Evolutionary conservation across 2,888 invertebrate genomes (phyloP).

Genomic region (Andrena flavipes): DNA sequence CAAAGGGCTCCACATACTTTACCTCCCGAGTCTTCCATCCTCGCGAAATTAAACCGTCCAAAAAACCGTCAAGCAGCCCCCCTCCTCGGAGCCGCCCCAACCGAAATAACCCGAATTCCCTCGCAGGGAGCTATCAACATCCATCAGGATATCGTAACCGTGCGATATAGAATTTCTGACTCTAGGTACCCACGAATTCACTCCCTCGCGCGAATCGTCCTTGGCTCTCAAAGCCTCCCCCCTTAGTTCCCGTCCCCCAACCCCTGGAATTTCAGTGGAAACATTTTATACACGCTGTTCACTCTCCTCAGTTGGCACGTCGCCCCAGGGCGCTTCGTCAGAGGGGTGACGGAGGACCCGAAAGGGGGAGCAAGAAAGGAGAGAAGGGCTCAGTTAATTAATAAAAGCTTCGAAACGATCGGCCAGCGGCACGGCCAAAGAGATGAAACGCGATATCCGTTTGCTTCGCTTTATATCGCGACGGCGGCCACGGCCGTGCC

Average conservation of each 20-base stretch:
- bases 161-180: not conserved
- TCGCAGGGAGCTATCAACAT: conserved; percentile 21
- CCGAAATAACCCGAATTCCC: conserved; percentile 22
- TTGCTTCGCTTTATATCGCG: conserved; percentile 63
- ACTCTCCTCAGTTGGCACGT: conserved; percentile 62
- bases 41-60: conserved; percentile 1
- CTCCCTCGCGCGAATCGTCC: conserved; percentile 41
- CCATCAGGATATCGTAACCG: conserved; percentile 25
- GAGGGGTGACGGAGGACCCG: conserved; percentile 11
- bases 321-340: conserved; percentile 68
- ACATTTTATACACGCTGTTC: conserved; percentile 68
- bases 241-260: not conserved
- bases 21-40: not conserved
- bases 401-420: conserved; percentile 72
- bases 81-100: not conserved
- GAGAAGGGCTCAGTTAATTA: conserved; percentile 76
- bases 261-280: conserved; percentile 69
- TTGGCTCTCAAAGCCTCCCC: conserved; percentile 34
- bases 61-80: conserved; percentile 1
- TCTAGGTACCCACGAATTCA: conserved; percentile 9
- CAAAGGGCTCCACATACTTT: not conserved
- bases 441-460: conserved; percentile 54
- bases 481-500: not conserved
- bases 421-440: conserved; percentile 51
- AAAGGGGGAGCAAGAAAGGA: not conserved